These are phyloP conservation scores for Pelvicachromis taeniatus DNA, from an alignment of 2,113 vertebrate species.

Conservation along the genomic window DNA sequence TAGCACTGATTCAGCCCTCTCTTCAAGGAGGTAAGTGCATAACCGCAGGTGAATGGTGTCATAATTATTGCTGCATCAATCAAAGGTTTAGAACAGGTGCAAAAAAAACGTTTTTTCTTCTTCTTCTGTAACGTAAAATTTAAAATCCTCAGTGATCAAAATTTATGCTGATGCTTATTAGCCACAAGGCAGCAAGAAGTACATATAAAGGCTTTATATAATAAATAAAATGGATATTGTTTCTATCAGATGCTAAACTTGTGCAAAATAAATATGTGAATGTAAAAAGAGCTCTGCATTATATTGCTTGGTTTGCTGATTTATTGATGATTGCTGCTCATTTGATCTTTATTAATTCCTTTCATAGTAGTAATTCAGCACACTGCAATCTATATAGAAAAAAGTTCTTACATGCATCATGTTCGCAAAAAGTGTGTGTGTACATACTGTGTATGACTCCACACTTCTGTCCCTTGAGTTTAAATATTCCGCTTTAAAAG, in stretches of 20 bases:
- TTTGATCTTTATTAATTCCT: not conserved
- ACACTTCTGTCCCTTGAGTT: not conserved
- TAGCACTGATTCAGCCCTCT: conserved; percentile 78
- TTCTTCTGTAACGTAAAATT: not conserved
- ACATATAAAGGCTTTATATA: not conserved
- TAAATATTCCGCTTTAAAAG: not conserved
- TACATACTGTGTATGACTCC: not conserved
- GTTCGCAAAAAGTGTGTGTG: not conserved
- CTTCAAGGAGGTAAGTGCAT: conserved; percentile 90
- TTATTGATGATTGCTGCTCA: not conserved
- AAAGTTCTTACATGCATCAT: not conserved
- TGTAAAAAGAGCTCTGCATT: not conserved
- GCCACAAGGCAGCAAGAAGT: not conserved
- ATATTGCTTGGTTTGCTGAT: not conserved
- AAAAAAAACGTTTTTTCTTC: not conserved
- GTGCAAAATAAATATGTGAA: not conserved
- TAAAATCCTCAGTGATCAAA: not conserved
- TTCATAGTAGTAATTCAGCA: not conserved
- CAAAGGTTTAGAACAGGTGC: conserved; percentile 44
- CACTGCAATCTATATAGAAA: not conserved
- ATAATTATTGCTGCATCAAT: conserved; percentile 15
- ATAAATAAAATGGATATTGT: not conserved
- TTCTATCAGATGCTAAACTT: not conserved
- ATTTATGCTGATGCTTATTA: not conserved
- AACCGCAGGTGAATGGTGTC: conserved; percentile 22